These are phyloP conservation scores for Myiozetetes cayanensis DNA, from an alignment of 2,113 vertebrate species.

Conservation along the genomic window DNA sequence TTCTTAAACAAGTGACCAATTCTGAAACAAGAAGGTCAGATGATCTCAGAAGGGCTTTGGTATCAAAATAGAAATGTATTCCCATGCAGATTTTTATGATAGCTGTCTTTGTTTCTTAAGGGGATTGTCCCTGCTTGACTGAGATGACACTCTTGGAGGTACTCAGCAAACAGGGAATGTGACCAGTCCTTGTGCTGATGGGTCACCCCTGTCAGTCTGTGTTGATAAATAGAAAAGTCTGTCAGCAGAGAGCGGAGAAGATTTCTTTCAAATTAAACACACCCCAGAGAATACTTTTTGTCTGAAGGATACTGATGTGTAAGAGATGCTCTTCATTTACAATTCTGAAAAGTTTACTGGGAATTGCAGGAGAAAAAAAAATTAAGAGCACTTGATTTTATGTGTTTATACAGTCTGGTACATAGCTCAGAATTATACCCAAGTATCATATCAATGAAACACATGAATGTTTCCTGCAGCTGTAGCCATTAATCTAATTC, in stretches of 20 bases:
- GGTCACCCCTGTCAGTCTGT: constrained; percentile 29
- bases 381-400: neutral
- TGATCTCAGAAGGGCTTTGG: neutral
- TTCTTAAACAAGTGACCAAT: neutral
- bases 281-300: neutral
- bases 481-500: neutral
- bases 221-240: constrained; percentile 29
- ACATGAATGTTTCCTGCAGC: neutral
- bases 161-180: constrained; percentile 30
- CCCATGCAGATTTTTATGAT: neutral
- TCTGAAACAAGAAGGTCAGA: neutral
- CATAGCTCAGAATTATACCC: neutral
- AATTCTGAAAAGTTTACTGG: neutral
- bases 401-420: neutral
- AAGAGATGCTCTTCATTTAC: neutral
- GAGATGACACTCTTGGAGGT: neutral
- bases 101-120: neutral
- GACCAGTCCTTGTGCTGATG: constrained; percentile 30
- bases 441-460: neutral
- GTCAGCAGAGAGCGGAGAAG: constrained; percentile 35
- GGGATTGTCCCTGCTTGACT: neutral
- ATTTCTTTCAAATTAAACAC: constrained; percentile 15
- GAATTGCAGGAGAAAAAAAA: neutral
- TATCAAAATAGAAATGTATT: neutral
- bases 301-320: neutral